Evolutionary conservation across 2,888 invertebrate species (phyloP).

Genomic region (Erebia ligea): DNA sequence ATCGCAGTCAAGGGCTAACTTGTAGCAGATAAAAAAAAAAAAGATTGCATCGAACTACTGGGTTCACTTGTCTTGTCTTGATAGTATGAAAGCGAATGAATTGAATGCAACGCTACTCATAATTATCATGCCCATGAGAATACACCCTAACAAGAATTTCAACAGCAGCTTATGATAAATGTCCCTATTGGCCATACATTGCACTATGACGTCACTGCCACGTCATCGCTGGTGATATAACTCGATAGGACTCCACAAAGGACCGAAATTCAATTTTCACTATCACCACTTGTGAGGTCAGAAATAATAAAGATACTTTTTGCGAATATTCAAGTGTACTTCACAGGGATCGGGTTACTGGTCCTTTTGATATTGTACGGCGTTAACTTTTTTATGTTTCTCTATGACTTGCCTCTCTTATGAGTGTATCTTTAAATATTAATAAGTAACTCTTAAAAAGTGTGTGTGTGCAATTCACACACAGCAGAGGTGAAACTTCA

Average conservation of each 20-base stretch:
- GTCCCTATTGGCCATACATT: conserved; percentile 33
- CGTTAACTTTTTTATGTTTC: conserved; percentile 26
- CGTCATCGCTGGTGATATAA: conserved; percentile 36
- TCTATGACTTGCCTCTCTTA: neutral
- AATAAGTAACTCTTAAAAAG: too few species aligned
- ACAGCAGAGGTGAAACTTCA: too few species aligned
- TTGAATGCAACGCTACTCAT: neutral
- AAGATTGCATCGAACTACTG: too few species aligned
- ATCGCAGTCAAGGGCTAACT: too few species aligned
- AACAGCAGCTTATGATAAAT: conserved; percentile 37
- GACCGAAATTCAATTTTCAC: conserved; percentile 40
- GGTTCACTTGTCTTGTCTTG: too few species aligned
- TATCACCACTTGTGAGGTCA: conserved; percentile 36
- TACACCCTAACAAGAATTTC: conserved; percentile 14
- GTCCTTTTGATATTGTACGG: conserved; percentile 30
- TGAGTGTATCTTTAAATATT: neutral
- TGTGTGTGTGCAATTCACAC: too few species aligned
- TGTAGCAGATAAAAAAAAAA: too few species aligned
- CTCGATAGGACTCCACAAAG: conserved; percentile 38
- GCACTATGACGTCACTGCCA: conserved; percentile 32
- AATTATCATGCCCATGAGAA: neutral
- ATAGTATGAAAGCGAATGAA: too few species aligned
- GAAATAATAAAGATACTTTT: conserved; percentile 24
- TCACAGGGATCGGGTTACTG: conserved; percentile 25
- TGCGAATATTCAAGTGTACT: conserved; percentile 26